These are phyloP conservation scores for Centrocercus urophasianus DNA, from an alignment of 2,113 vertebrate species.

Conservation along the genomic window DNA sequence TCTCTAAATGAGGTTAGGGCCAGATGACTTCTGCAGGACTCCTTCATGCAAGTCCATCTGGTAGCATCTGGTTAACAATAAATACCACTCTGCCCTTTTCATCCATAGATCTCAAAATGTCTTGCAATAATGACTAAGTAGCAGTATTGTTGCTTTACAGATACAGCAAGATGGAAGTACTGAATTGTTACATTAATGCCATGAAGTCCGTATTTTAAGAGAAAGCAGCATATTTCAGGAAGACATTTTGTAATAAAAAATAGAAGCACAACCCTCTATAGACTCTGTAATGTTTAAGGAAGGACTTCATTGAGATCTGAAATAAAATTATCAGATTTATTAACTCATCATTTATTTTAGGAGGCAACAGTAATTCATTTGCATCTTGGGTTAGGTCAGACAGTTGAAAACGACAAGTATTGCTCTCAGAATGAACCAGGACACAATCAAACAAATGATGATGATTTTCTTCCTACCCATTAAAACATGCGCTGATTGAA, in stretches of 20 bases:
- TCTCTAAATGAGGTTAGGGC: not conserved
- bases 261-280: not conserved
- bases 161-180: not conserved
- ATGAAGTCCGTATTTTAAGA: not conserved
- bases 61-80: not conserved
- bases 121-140: not conserved
- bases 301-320: not conserved
- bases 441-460: constrained; percentile 42
- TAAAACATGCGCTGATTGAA: constrained; percentile 66
- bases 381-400: constrained; percentile 12
- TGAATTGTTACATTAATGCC: not conserved
- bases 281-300: not conserved
- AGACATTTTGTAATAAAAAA: not conserved
- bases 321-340: constrained; percentile 8
- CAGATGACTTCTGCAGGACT: not conserved
- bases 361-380: not conserved
- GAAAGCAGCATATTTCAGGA: not conserved
- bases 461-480: constrained; percentile 54
- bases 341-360: not conserved
- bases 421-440: constrained; percentile 79
- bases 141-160: not conserved
- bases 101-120: not conserved
- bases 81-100: constrained; percentile 11
- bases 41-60: not conserved
- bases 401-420: not conserved